Percentiles rank a stretch among this genome's conserved stretches.
phyloP scores from a whole-genome alignment of 2,888 invertebrate species.

The Drosophila picticornis region DNA sequence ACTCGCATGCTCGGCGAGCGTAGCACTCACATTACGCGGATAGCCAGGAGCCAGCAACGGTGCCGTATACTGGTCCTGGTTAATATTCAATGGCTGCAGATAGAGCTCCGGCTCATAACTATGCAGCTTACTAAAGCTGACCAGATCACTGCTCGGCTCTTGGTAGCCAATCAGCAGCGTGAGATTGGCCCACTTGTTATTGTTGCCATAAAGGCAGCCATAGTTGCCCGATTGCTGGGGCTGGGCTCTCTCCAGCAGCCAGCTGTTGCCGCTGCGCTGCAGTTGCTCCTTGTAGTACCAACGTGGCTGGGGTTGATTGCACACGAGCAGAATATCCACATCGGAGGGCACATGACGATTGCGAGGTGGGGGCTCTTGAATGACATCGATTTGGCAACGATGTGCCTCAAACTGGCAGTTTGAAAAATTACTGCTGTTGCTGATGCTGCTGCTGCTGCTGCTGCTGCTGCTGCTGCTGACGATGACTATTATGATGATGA shows the following conservation, averaged over 20 bases:
- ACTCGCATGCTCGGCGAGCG: constrained; percentile 89
- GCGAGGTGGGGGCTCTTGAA: constrained; percentile 19
- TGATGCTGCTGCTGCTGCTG: constrained; percentile 2
- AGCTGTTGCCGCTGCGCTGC: constrained; percentile 32
- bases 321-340: constrained; percentile 62
- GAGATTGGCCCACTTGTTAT: constrained; percentile 77
- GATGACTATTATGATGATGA: constrained; percentile 38
- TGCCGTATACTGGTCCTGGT: constrained; percentile 87
- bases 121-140: constrained; percentile 45
- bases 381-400: constrained; percentile 59
- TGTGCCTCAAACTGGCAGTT: constrained; percentile 58
- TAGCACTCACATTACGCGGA: constrained; percentile 92
- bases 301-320: constrained; percentile 37
- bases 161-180: constrained; percentile 70
- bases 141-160: constrained; percentile 54
- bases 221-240: constrained; percentile 75
- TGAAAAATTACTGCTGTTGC: constrained; percentile 6
- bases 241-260: constrained; percentile 55
- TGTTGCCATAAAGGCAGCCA: constrained; percentile 65
- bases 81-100: constrained; percentile 31
- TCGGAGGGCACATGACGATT: constrained; percentile 53
- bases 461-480: constrained; percentile 12
- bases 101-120: constrained; percentile 23
- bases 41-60: constrained; percentile 86
- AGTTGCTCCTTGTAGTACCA: constrained; percentile 70